These are phyloP conservation scores for Sminthurides aquaticus DNA, from an alignment of 2,888 invertebrate genomes.

Conservation along the genomic window DNA sequence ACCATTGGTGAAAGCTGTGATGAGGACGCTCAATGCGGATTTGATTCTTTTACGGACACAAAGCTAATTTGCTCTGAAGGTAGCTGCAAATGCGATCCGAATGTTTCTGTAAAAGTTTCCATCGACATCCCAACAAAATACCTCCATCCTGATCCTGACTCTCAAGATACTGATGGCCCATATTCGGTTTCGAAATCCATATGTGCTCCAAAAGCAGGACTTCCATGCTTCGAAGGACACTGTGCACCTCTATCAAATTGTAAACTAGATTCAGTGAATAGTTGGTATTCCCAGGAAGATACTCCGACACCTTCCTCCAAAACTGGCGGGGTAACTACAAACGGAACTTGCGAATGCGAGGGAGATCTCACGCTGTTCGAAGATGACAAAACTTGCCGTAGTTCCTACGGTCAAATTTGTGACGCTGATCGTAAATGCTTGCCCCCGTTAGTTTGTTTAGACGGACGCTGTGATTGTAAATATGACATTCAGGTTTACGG, in stretches of 20 bases:
- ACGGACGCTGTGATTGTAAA: background rate
- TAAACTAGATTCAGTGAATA: no score
- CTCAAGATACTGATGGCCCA: no score
- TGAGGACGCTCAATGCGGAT: background rate
- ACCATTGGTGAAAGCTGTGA: background rate
- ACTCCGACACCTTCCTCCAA: background rate
- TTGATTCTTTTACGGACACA: background rate
- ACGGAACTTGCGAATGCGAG: background rate
- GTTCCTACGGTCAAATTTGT: background rate
- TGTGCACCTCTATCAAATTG: background rate
- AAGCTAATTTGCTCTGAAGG: background rate
- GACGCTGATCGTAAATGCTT: background rate
- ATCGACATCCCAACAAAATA: no score
- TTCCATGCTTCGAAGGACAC: background rate
- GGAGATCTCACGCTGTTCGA: background rate
- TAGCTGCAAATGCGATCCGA: conserved; percentile 7
- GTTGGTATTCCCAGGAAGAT: no score
- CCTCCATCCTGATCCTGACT: no score
- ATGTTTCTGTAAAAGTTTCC: no score
- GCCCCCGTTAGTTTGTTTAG: background rate
- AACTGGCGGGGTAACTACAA: background rate
- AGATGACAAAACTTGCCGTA: background rate
- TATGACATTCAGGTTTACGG: background rate
- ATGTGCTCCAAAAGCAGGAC: background rate
- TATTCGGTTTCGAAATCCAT: background rate